Evolutionary conservation across 2,888 invertebrate species (phyloP), one percentile per base, ranked within the genome.

Genomic region (Phortica okadai): DNA sequence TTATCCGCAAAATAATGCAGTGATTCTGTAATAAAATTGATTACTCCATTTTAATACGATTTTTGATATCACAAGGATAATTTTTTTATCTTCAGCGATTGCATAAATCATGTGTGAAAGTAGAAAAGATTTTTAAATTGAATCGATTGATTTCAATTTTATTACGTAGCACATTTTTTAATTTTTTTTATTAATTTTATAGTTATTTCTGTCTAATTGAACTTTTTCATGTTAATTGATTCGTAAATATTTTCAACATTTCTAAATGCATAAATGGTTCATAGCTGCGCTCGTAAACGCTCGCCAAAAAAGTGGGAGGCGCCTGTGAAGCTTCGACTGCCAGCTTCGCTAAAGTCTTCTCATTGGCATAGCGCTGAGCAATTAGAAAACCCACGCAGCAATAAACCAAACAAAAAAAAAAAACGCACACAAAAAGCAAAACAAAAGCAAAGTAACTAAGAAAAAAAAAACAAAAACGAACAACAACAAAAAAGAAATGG

Each of bases 311-410:
- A 90, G 90, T 89, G 89, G 88, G 88, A 89, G 88, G 88, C 81
- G 90, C 88, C 87, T 86, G 88, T 86, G 85, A 79, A 82, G 84
- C 86, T 86, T 83, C 86, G 84, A 78, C 79, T 79, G 76, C 82
- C 82, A 78, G 79, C 85, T 62, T 25, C 16, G 25, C 62, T 62
- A 10, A 83, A 88, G 87, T 84, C 84, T 81, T 87, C 88, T 85
- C 86, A 86, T 86, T 86, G 86, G 86, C 84, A 86, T 88, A 89
- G 33, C 50, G 70, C 56, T 21, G 81, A 87, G 90, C 88, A 89
- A 90, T 89, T 89, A 89, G 90, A 89, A 90, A 80, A 81, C 89
- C 90, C 90, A 89, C 89, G 90, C 89, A 90, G 82, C 87, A 84
- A 89, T 88, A 88, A 86, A 87, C 84, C 85, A 89, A 88, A 78